Percentiles rank a stretch among this genome's conserved stretches.
phyloP scores from a whole-genome alignment of 2,113 vertebrate species.

The Orientallactaga bullata region DNA sequence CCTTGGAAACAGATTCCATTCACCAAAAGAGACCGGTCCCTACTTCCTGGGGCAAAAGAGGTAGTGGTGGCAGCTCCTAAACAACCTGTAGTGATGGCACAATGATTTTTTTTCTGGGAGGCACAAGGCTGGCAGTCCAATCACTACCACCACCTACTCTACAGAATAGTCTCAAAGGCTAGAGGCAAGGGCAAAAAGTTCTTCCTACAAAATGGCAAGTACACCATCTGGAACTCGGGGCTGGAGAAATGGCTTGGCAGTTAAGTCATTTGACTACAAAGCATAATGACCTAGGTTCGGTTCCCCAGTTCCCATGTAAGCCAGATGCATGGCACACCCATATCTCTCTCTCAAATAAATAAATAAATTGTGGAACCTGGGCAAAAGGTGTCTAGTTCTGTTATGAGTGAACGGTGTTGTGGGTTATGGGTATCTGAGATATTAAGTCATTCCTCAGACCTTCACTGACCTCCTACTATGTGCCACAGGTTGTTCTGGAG shows the following conservation, averaged over 20 bases:
- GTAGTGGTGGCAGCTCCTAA: not conserved
- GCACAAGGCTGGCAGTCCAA: slow-evolving; percentile 50
- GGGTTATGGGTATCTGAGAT: not conserved
- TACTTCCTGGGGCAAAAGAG: not conserved
- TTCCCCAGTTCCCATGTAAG: no score
- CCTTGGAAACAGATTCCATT: slow-evolving; percentile 46
- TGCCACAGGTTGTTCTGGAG: not conserved
- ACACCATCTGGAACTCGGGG: not conserved
- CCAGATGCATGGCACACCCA: no score
- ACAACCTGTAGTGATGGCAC: not conserved
- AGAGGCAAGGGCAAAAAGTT: slow-evolving; percentile 21
- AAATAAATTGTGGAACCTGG: no score
- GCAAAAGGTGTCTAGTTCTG: not conserved
- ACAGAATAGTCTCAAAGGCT: slow-evolving; percentile 46
- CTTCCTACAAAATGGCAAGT: not conserved
- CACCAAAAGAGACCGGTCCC: not conserved
- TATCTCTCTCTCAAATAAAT: no score
- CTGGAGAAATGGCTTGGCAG: no score
- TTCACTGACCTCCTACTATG: not conserved
- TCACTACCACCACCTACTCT: slow-evolving; percentile 53
- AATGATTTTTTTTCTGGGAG: slow-evolving; percentile 53
- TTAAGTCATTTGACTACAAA: no score
- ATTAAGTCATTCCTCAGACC: not conserved
- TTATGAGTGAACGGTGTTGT: not conserved
- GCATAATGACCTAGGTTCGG: no score